Conservation (phyloP, 2,113 vertebrate genomes). For the chimpanzee (Pan troglodytes) region NHGRI_mPanTro3-v2.1_pri NC_072401.2:47992501-47993000, state of each 20-base stretch:
- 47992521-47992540: background rate
- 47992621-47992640: background rate
- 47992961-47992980: background rate
- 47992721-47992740: background rate
- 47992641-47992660: background rate
- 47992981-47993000: background rate
- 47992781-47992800: slow-evolving; percentile 25
- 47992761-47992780: slow-evolving; percentile 29
- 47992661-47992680: slow-evolving; percentile 2
- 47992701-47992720: background rate
- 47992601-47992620: background rate
- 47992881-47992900: slow-evolving; percentile 41
- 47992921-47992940: background rate
- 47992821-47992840: background rate
- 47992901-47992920: slow-evolving; percentile 16
- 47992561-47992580: background rate
- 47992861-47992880: slow-evolving; percentile 5
- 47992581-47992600: slow-evolving; percentile 12
- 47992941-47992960: background rate
- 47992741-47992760: background rate
- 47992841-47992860: slow-evolving; percentile 33
- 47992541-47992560: background rate
- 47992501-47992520: background rate
- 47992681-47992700: slow-evolving; percentile 24
- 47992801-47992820: slow-evolving; percentile 27